These are phyloP conservation scores for Poeciliopsis paucimaculata DNA, from an alignment of 2,797 vertebrate genomes.

Conservation along the genomic window DNA sequence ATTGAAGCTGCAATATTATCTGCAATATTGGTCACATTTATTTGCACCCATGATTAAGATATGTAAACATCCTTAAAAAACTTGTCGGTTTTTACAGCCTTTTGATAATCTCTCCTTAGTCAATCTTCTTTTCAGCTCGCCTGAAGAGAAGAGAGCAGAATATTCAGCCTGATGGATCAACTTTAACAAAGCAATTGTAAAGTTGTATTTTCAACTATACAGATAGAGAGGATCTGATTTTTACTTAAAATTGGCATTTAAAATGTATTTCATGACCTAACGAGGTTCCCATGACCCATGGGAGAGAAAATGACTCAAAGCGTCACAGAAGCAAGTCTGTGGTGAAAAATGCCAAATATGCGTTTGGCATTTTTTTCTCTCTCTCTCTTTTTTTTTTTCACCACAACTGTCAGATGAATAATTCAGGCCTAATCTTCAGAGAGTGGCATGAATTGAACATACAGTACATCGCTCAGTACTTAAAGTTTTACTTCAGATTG, in stretches of 20 bases:
- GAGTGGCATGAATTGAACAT: too few species aligned
- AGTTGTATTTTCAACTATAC: not conserved
- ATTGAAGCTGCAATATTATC: conserved; percentile 15
- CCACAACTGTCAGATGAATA: too few species aligned
- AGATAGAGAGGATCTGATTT: not conserved
- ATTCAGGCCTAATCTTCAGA: too few species aligned
- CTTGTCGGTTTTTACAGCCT: not conserved
- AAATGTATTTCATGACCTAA: not conserved
- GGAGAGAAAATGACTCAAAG: not conserved
- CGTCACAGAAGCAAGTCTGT: too few species aligned
- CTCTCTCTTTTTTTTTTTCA: too few species aligned
- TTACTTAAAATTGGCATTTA: not conserved
- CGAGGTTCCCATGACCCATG: not conserved
- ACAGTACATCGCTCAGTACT: too few species aligned
- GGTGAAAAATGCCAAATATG: too few species aligned
- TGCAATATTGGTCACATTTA: not conserved
- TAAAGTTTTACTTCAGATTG: not conserved
- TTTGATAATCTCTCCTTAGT: not conserved
- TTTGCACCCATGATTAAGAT: not conserved
- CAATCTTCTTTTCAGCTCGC: not conserved
- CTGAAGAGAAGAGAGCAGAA: not conserved
- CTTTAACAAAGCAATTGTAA: not conserved
- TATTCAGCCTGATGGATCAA: not conserved
- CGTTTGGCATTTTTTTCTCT: too few species aligned
- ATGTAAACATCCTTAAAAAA: conserved; percentile 14